Evolutionary conservation across 2,113 vertebrate genomes (phyloP), one percentile per base, ranked within the genome.

Genomic region (Sinocyclocheilus rhinocerous): DNA sequence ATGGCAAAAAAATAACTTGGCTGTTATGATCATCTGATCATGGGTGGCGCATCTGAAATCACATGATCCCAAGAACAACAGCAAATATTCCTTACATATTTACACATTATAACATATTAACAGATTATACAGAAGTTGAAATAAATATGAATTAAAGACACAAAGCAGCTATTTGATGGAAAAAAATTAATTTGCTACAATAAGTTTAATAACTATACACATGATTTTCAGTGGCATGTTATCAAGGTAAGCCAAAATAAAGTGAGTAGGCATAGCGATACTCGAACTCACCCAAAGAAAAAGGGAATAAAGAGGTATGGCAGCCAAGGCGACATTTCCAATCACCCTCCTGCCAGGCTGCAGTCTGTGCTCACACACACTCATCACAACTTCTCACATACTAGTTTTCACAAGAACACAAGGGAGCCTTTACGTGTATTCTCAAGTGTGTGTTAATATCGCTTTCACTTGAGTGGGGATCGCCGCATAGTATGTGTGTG

Each of bases 241-340:
- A 48, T 29, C 29, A 18, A 33, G 26, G 65, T 69, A 69, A 33
- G 2, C 15, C 65, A 70, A 70, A 36, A 70, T 69, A 16, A 70
- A 70, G 15, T 36, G 65, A 69, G 29, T 9, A 69, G 3, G 29
- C 29, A 69, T 18, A 69, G 7, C 2, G 33, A 70, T 70, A 13
- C 29, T 20, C 2, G 2, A 69, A 33, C 26, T 33, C 65, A 69
- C 26, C 65, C 15, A 70, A 70, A 70, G 67, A 36, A 36, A 70
- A 70, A 73, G 70, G 8, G 36, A 45, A 59, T 20, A 81, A n/a
- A 83, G 48, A 59, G 50, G 65, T 61, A 42, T 50, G 79, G 86
- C 63, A 84, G 75, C 75, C 80, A 83, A 78, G 55, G n/a, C 10
- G 42, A 88, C 76, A 85, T 84, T 86, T 88, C 57, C 84, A 86